Percentiles rank a stretch among this genome's conserved stretches.
These are phyloP conservation scores for Salvelinus namaycush DNA, from an alignment of 2,113 vertebrate genomes.

Conservation along the genomic window DNA sequence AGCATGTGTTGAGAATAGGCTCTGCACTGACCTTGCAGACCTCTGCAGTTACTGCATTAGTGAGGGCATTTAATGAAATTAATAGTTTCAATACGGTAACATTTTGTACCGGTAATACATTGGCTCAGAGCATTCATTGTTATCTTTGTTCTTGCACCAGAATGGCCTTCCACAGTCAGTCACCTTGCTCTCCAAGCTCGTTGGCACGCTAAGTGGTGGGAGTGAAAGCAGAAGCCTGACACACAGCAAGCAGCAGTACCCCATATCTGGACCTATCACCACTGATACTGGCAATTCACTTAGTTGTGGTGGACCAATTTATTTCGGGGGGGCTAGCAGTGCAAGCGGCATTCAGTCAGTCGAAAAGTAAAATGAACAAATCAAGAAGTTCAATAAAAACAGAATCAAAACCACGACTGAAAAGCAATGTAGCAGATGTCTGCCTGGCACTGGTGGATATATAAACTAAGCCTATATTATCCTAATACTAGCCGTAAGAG, in stretches of 20 bases:
- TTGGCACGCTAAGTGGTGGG: slow-evolving; percentile 88
- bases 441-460: slow-evolving; percentile 1
- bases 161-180: slow-evolving; percentile 88
- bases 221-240: slow-evolving; percentile 78
- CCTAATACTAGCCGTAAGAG: background rate
- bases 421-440: background rate
- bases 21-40: background rate
- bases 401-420: slow-evolving; percentile 16
- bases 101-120: background rate
- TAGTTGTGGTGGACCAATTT: slow-evolving; percentile 1
- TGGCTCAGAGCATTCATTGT: background rate
- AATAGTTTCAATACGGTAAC: background rate
- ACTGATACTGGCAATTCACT: slow-evolving; percentile 52
- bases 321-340: slow-evolving; percentile 56
- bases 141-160: slow-evolving; percentile 82
- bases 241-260: slow-evolving; percentile 95
- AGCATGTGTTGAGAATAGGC: too few species aligned
- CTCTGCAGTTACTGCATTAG: background rate
- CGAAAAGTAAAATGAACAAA: slow-evolving; percentile 34
- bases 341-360: slow-evolving; percentile 92
- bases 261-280: slow-evolving; percentile 68
- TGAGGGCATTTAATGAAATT: background rate
- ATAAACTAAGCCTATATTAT: background rate
- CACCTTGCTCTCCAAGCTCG: slow-evolving; percentile 83
- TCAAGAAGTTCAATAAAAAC: slow-evolving; percentile 24